phyloP scores from a whole-genome alignment of 2,797 vertebrate species.

The Crypturellus tataupa region DNA sequence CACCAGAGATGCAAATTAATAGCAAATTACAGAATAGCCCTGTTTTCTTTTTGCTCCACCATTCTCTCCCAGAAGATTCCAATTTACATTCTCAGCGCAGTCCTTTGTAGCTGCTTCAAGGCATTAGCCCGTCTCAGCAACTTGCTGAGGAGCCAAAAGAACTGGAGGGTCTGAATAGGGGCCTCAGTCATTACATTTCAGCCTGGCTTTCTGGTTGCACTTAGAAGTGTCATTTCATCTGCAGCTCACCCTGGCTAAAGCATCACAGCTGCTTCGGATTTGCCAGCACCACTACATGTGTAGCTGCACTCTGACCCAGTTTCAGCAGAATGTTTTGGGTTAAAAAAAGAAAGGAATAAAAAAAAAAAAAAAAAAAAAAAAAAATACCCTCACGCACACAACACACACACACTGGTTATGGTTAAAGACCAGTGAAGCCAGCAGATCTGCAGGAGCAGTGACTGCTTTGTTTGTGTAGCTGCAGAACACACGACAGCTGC shows the following conservation, averaged over 20 bases:
- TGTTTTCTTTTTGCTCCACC: neutral
- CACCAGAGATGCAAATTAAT: neutral
- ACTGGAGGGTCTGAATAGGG: constrained; percentile 52
- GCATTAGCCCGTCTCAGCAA: constrained; percentile 47
- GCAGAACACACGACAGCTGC: constrained; percentile 76
- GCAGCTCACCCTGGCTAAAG: constrained; percentile 23
- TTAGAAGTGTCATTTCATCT: constrained; percentile 50
- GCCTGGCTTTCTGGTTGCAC: constrained; percentile 3
- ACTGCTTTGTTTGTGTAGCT: constrained; percentile 66
- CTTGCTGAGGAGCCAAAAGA: constrained; percentile 53
- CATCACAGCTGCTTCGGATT: constrained; percentile 64
- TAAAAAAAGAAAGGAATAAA: neutral
- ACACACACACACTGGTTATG: neutral
- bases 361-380: too few species aligned
- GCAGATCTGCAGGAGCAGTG: constrained; percentile 47
- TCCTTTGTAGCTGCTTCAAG: constrained; percentile 52
- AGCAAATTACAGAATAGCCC: neutral
- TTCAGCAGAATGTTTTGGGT: constrained; percentile 60
- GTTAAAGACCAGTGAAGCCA: constrained; percentile 52
- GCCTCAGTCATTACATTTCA: constrained; percentile 35
- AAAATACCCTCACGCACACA: neutral
- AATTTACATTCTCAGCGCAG: constrained; percentile 58
- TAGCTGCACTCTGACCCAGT: constrained; percentile 67
- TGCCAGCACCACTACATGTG: constrained; percentile 43
- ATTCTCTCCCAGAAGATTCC: constrained; percentile 13